Evolutionary conservation across 1,140 invertebrate genomes (phyloP), one percentile per base, ranked within the genome.

Genomic region (Heliconius nattereri): DNA sequence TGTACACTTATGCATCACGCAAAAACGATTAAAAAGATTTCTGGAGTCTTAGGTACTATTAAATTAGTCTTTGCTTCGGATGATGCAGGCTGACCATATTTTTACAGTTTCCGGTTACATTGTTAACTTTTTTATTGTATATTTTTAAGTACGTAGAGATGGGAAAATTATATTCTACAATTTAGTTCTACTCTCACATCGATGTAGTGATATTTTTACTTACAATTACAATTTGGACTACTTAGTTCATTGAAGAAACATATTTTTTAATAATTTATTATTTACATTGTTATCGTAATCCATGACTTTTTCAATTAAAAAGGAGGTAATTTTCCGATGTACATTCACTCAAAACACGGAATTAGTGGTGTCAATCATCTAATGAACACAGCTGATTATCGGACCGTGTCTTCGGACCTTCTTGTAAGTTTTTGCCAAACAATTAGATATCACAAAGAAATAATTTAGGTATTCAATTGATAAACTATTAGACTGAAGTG

Each of bases 341-440:
- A 75, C 74, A 75, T 40, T 75, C 32, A 75, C 74, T 54, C 5
- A 75, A 49, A 75, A 54, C 49, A 75, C 74, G 54, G 26, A 75
- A 40, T 66, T 60, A 60, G 26, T 66, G 26, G 60, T 75, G 26
- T 32, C n/a, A 70, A 26, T 23, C 52, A 37, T 71, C 37, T 70
- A 76, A 70, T 40, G 49, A 74, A 35, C 37, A 70, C 60, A 45
- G 37, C 1, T 23, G 66, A 32, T 70, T 76, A 76, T 76, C 75
- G 75, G 60, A 76, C 75, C 75, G 75, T 76, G 19, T 66, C 74
- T 32, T 37, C 16, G 60, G 60, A 66, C 60, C n/a, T 75, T 75
- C 74, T 76, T 76, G 60, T 70, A 40, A 29, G 35, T 71, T 76
- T 76, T 76, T 76, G 66, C 11, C 66, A 32, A 49, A 37, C 35